Evolutionary conservation across 1,140 invertebrate species (phyloP), one percentile per base, ranked within the genome.

Genomic region (Stegodyphus dumicola): DNA sequence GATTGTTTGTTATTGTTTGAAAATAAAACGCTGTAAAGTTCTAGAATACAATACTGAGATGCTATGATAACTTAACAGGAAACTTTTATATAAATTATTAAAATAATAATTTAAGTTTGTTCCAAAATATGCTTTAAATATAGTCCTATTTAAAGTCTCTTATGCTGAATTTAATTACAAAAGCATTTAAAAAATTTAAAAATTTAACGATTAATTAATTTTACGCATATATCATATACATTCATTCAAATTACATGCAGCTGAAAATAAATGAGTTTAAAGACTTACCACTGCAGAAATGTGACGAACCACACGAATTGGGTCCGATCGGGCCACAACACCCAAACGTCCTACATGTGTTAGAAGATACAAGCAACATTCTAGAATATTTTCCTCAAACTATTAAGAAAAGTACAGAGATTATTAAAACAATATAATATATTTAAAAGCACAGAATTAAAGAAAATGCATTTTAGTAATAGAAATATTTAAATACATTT

Each of bases 341-440:
- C 87, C 91, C 81, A 95, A 92, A 90, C 93, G 95, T 86, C 94
- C 95, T 88, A 94, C 92, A 84, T 93, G 92, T 81, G 92, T 93
- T 88, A 97, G 92, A 69, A 98, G 90, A 89, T 95, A 94, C 9
- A 97, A 90, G 52, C 95, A 93, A 89, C 95, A 96, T 64, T 97
- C 95, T 18, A 98, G 90, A 86, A 97, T 93, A 89, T 96, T 92
- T 79, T 93, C 93, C 89, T 97, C 95, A 88, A 95, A 97, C 86
- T 87, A 17, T 9, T 74, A 74, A 48, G 5, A 11, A 71, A 56
- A 67, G 2, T 67, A 67, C 7, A 67, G 2, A 67, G 2, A 15
- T 60, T 60, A 60, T 5, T 60, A 60, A 60, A 60, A 60, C 1
- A 60, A 60, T 10, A 60, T 9, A 60, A 60, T 5, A 33, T 3